Evolutionary conservation across 2,113 vertebrate species (phyloP), one percentile per base, ranked within the genome.

Genomic region (Neopipo cinnamomea): DNA sequence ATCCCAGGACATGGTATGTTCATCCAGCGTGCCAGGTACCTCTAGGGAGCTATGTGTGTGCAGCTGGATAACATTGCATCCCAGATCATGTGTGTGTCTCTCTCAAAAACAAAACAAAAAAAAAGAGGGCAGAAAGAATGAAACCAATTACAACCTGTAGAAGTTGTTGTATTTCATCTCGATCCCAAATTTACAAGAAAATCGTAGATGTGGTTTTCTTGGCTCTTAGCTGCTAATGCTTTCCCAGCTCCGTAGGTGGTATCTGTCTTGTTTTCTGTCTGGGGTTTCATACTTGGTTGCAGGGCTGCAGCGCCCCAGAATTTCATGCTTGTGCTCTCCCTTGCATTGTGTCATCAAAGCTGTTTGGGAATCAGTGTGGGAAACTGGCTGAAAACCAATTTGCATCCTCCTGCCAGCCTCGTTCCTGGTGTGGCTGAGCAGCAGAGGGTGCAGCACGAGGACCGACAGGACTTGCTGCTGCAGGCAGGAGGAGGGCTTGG

Each of bases 381-480:
- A 96, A 95, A 74, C 76, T 94, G 80, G 89, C 87, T 77, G 68
- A 20, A 87, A 70, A 84, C 50, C 59, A 77, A 2, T 58, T 37
- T 77, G 25, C 24, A 4, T 67, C 67, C 25, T 81, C 22, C 55
- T 88, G 86, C 71, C 93, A 80, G 72, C 68, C 46, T 66, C 24
- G 41, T 27, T 62, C 6, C 0, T 49, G 42, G 71, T 0, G 0
- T 52, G 75, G 75, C 79, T 90, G 74, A 3, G 0, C 47, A 24
- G 42, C 55, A 22, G 46, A 85, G 91, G 46, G 4, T 67, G n/a
- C 67, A 65, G 76, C 37, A 10, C 23, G 27, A 30, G 78, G 74
- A 25, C 66, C 1, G 1, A n/a, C 70, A 71, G 74, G 63, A 41
- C 35, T 75, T 23, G 5, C 75, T 23, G 5, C 75, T 8, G 3